phyloP scores from a whole-genome alignment of 2,888 invertebrate species.

The Dolichomitus sp. region DNA sequence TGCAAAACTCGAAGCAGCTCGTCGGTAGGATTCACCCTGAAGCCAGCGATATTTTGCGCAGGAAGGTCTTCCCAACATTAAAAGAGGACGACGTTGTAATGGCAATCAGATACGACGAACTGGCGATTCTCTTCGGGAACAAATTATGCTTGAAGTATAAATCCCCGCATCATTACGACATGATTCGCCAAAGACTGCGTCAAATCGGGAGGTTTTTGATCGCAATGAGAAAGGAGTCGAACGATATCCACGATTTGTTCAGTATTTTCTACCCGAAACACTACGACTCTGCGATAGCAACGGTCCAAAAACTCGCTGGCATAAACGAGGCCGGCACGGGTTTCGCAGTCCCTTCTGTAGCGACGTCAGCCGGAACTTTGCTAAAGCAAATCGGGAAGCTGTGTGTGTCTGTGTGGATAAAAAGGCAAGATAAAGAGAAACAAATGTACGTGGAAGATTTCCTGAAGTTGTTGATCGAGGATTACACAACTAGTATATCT shows the following conservation, averaged over 20 bases:
- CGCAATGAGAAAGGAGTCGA: conserved; percentile 14
- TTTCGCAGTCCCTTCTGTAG: conserved; percentile 56
- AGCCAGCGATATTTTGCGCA: conserved; percentile 41
- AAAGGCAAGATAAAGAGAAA: conserved; percentile 49
- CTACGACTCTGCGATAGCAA: conserved; percentile 17
- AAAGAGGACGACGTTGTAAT: conserved; percentile 37
- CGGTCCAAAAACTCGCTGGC: conserved; percentile 61
- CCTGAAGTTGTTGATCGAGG: conserved; percentile 59
- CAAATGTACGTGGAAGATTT: conserved; percentile 57
- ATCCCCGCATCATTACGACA: conserved; percentile 55
- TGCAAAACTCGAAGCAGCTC: conserved; percentile 15
- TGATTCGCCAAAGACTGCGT: conserved; percentile 61
- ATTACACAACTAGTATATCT: conserved; percentile 36
- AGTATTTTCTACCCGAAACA: conserved; percentile 28
- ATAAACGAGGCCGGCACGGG: conserved; percentile 38
- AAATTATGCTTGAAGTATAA: conserved; percentile 59
- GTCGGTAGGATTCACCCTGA: conserved; percentile 44
- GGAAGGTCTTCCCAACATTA: conserved; percentile 52
- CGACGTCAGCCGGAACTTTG: conserved; percentile 59
- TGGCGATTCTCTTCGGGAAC: conserved; percentile 58
- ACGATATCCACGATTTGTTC: conserved; percentile 43
- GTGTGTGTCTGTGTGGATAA: conserved; percentile 58
- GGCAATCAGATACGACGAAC: conserved; percentile 57
- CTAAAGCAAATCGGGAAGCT: conserved; percentile 61
- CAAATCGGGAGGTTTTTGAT: conserved; percentile 59